These are phyloP conservation scores for Cheilosia pagana DNA, from an alignment of 2,888 invertebrate species.

Conservation along the genomic window DNA sequence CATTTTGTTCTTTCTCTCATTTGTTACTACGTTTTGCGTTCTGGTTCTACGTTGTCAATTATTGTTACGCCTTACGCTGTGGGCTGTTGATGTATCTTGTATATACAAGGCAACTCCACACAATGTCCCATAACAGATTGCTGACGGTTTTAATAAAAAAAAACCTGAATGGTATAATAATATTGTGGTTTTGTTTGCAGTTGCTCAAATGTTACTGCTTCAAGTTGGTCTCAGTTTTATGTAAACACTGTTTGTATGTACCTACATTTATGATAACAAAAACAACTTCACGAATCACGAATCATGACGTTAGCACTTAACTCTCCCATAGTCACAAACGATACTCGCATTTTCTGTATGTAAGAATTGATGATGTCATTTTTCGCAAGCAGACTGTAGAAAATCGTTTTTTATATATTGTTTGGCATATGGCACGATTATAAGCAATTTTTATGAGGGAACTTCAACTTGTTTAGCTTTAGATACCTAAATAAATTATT, in stretches of 20 bases:
- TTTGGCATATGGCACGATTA: constrained; percentile 14
- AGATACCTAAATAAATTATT: neutral
- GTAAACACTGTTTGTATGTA: neutral
- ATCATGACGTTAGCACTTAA: constrained; percentile 16
- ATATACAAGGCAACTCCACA: too few relatives aligned
- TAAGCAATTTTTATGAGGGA: constrained; percentile 4
- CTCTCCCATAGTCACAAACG: neutral
- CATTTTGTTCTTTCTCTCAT: neutral
- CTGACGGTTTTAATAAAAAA: too few relatives aligned
- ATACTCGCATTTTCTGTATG: constrained; percentile 2
- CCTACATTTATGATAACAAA: neutral
- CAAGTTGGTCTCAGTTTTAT: neutral
- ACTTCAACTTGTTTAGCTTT: neutral
- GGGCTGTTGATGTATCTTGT: too few relatives aligned
- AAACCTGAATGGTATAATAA: too few relatives aligned
- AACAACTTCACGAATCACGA: constrained; percentile 2
- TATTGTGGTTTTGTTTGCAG: too few relatives aligned
- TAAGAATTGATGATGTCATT: constrained; percentile 58
- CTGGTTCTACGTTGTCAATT: too few relatives aligned
- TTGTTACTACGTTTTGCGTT: neutral
- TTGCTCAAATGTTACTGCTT: neutral
- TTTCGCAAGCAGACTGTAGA: constrained; percentile 6
- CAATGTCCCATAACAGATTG: neutral
- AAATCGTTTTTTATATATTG: constrained; percentile 31
- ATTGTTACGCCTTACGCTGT: too few relatives aligned